These are phyloP conservation scores for Girardinus metallicus DNA, from an alignment of 2,797 vertebrate species.

Conservation along the genomic window DNA sequence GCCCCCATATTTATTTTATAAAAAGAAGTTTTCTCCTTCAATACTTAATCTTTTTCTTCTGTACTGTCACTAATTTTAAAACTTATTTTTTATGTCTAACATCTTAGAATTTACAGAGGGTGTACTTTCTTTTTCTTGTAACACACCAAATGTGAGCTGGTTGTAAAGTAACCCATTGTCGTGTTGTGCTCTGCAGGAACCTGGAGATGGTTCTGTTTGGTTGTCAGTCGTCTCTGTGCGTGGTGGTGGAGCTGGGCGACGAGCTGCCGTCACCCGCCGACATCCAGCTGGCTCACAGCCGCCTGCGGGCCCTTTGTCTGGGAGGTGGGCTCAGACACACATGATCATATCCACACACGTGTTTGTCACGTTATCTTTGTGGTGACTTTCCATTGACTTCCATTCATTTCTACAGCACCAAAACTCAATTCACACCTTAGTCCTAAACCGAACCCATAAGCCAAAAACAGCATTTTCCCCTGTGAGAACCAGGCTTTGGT, in stretches of 20 bases:
- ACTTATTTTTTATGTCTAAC: neutral
- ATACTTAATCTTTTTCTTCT: neutral
- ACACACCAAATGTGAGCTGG: neutral
- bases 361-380: too few species aligned
- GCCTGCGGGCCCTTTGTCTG: conserved; percentile 87
- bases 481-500: too few species aligned
- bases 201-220: conserved; percentile 90
- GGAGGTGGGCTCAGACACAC: conserved; percentile 76
- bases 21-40: neutral
- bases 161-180: neutral
- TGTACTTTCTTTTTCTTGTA: neutral
- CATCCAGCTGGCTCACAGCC: conserved; percentile 88
- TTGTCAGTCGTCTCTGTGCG: conserved; percentile 85
- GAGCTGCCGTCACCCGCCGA: conserved; percentile 87
- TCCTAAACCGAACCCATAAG: too few species aligned
- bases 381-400: too few species aligned
- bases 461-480: too few species aligned
- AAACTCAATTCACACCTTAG: too few species aligned
- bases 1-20: neutral
- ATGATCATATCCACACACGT: conserved; percentile 1
- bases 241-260: conserved; percentile 85
- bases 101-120: neutral
- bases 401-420: too few species aligned
- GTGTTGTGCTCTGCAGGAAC: conserved; percentile 76
- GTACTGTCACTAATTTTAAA: neutral